These are phyloP conservation scores for Ptyas mucosa DNA, from an alignment of 2,113 vertebrate genomes.

Conservation along the genomic window DNA sequence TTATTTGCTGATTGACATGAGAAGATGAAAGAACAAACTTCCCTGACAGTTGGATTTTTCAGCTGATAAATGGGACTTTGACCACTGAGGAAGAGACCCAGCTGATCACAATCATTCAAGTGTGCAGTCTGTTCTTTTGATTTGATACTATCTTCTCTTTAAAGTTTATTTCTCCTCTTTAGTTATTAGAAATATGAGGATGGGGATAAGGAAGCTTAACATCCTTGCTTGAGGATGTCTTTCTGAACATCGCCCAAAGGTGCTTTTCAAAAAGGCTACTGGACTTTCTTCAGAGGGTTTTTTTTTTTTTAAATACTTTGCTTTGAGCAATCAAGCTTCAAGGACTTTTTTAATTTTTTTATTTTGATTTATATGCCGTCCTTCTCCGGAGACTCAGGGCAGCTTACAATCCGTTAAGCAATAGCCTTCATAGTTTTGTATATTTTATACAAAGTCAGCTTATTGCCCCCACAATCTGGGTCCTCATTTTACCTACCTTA, in stretches of 20 bases:
- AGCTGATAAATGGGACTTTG: neutral
- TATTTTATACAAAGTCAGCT: no score
- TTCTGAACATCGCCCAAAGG: neutral
- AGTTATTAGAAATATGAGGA: neutral
- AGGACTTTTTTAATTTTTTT: no score
- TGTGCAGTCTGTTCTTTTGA: neutral
- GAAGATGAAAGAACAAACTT: neutral
- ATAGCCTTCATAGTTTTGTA: no score
- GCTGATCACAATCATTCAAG: neutral
- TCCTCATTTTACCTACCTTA: no score
- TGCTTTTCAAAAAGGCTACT: neutral
- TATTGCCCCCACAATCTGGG: no score
- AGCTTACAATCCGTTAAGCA: no score
- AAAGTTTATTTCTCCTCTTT: neutral
- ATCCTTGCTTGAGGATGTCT: neutral
- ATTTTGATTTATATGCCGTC: no score
- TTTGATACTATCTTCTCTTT: neutral
- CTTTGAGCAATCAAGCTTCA: neutral
- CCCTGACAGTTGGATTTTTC: neutral
- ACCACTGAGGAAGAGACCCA: neutral
- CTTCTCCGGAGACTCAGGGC: no score
- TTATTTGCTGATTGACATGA: fast-evolving
- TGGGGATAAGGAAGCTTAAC: neutral
- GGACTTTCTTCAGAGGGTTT: neutral
- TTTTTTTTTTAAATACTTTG: neutral